phyloP scores from a whole-genome alignment of 2,113 vertebrate species.

The Macaca mulatta region DNA sequence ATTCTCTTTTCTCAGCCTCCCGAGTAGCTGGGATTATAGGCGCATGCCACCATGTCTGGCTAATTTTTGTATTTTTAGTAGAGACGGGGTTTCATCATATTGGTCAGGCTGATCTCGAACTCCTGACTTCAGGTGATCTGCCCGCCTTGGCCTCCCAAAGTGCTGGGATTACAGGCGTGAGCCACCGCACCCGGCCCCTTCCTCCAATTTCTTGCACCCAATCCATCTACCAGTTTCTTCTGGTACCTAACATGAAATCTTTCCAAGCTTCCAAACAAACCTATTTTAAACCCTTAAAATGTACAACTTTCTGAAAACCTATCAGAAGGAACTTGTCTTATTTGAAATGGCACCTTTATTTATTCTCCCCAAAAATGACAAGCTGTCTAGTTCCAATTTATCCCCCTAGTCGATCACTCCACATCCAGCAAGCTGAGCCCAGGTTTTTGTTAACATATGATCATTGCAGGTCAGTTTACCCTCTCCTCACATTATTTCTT shows the following conservation, averaged over 20 bases:
- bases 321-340: background rate
- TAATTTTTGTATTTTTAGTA: too few relatives aligned
- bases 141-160: too few relatives aligned
- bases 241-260: background rate
- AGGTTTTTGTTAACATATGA: accelerated
- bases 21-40: too few relatives aligned
- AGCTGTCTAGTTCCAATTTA: background rate
- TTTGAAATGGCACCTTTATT: background rate
- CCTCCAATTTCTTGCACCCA: background rate
- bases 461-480: background rate
- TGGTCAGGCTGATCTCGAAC: too few relatives aligned
- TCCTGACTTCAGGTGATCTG: too few relatives aligned
- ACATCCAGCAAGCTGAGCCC: background rate
- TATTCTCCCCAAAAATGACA: background rate
- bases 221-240: background rate
- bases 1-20: too few relatives aligned
- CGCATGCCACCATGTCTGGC: too few relatives aligned
- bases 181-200: background rate
- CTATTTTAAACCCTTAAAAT: background rate
- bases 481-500: too few relatives aligned
- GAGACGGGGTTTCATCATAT: too few relatives aligned
- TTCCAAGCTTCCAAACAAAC: background rate
- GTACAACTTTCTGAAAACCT: background rate
- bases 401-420: too few relatives aligned
- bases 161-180: too few relatives aligned